phyloP scores from a whole-genome alignment of 2,888 invertebrate genomes.

The Eudasyphora cyanicolor region DNA sequence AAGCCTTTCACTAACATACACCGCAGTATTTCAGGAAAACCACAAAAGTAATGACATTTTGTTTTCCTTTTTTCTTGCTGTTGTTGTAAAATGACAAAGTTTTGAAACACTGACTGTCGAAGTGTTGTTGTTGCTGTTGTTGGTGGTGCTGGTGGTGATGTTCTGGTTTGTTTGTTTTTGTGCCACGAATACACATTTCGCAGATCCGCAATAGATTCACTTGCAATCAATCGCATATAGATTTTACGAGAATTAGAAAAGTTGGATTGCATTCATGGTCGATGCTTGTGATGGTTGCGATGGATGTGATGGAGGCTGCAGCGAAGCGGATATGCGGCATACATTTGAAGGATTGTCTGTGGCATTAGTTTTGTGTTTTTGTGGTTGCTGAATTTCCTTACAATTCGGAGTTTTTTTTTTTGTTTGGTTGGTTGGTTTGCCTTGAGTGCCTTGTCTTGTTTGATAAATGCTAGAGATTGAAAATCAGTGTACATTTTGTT shows the following conservation, averaged over 20 bases:
- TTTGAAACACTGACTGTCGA: background rate
- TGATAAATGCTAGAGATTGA: no score
- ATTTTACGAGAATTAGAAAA: background rate
- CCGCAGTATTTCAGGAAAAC: background rate
- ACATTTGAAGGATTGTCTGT: slow-evolving; percentile 1
- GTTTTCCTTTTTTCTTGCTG: no score
- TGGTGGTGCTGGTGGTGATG: no score
- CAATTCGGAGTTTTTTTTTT: no score
- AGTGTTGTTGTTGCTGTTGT: background rate
- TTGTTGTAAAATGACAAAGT: background rate
- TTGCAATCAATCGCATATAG: background rate
- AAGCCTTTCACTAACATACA: background rate
- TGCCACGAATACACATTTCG: background rate
- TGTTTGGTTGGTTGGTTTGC: no score
- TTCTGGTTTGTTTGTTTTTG: no score
- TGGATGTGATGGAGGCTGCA: no score
- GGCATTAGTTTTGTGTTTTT: background rate
- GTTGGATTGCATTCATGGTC: no score
- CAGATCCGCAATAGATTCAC: background rate
- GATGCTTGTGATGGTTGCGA: no score
- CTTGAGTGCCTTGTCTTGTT: no score
- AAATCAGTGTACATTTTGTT: no score
- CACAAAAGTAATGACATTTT: slow-evolving; percentile 15
- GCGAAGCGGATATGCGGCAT: no score
- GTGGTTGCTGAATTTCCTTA: background rate